Conservation (phyloP, 2,113 vertebrate genomes). For the Picathartes gymnocephalus region DNA sequence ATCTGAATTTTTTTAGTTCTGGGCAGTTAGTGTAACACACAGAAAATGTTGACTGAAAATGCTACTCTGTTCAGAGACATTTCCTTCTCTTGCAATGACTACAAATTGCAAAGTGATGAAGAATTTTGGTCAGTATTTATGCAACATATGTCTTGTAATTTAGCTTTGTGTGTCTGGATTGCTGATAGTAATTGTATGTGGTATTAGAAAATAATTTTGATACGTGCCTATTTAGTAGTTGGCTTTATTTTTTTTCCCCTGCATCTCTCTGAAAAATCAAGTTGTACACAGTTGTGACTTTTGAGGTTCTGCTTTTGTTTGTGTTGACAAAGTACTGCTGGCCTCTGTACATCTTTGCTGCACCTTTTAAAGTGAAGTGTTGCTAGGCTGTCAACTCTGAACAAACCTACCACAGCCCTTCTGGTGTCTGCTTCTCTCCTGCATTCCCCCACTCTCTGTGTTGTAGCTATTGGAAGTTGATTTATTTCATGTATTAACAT, state of each 20-base stretch:
- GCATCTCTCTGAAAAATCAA: neutral
- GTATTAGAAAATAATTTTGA: neutral
- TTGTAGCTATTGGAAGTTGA: neutral
- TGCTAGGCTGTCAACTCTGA: neutral
- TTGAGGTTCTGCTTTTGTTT: neutral
- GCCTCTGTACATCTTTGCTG: neutral
- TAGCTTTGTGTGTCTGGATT: neutral
- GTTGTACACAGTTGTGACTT: neutral
- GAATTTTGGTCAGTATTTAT: neutral
- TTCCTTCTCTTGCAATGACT: neutral
- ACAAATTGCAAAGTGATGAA: neutral
- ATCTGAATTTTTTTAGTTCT: neutral
- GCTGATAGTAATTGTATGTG: fast-evolving
- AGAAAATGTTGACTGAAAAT: neutral
- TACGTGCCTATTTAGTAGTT: neutral
- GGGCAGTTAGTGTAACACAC: neutral
- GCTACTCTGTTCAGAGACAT: neutral
- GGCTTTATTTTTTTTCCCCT: neutral
- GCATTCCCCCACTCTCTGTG: fast-evolving
- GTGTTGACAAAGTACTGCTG: neutral
- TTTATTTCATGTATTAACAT: neutral
- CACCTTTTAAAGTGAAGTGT: neutral
- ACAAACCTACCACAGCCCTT: neutral
- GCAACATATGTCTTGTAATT: neutral
- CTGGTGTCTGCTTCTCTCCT: neutral